Evolutionary conservation across 2,888 invertebrate genomes (phyloP), one percentile per base, ranked within the genome.

Genomic region (Troglohyphantes excavatus): DNA sequence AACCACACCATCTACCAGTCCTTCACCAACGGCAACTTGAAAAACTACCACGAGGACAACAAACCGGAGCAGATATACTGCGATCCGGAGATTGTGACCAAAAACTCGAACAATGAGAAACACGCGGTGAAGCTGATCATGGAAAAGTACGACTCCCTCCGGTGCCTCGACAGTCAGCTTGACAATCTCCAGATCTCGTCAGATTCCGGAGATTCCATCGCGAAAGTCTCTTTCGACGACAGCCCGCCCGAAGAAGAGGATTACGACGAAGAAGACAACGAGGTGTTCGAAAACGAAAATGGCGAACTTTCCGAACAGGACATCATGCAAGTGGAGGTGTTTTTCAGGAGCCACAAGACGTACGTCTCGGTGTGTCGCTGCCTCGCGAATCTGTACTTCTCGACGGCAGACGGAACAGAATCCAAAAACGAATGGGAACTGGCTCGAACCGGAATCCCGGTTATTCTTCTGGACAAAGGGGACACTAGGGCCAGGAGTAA

Each of bases 361-460:
- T 96, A 96, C 93, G 95, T 97, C 59, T 96, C 95, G 93, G 97
- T 97, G 2, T 96, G 96, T 93, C 95, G 95, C 91, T 96, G 96
- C 9, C 93, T 97, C 92, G 96, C 96, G 21, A 93, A 94, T 91
- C 91, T 94, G 79, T 94, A 94, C 92, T 92, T 93, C 43, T 93
- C 93, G n/a, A 91, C 92, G 17, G 92, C 92, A 19, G 93, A 92
- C 88, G 27, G 84, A 75, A 26, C 90, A 91, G 70, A 90, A 65
- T 67, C 87, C 87, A 91, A 63, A 87, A 87, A 13, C 21, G 91
- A 93, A 76, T 97, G 97, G 97, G 95, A 95, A 91, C 94, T 97
- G 73, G 95, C 95, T 90, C 96, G 95, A 93, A 96, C 96, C 0
- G 97, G 97, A 19, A 96, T 97, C 81, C 97, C 97, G 0, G 95